phyloP scores from a whole-genome alignment of 2,113 vertebrate genomes.

The Haemorhous mexicanus region DNA sequence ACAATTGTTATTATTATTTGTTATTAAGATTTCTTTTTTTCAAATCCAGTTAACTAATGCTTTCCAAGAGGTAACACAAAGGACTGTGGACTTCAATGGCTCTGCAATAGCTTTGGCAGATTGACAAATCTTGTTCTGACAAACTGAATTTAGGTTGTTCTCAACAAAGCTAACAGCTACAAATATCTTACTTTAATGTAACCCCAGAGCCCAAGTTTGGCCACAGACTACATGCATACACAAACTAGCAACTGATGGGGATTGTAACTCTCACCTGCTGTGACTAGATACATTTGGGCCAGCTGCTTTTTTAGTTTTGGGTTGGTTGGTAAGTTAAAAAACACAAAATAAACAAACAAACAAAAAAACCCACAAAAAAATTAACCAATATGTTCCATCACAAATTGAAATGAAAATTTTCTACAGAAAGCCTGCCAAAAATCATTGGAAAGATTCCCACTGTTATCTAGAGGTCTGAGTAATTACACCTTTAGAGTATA shows the following conservation, averaged over 20 bases:
- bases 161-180: not conserved
- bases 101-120: not conserved
- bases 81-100: rapidly evolving
- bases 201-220: not conserved
- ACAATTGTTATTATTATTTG: not conserved
- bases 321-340: not conserved
- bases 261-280: not conserved
- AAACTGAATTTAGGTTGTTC: not conserved
- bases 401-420: not conserved
- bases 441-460: not conserved
- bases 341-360: not conserved
- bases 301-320: not conserved
- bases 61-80: not conserved
- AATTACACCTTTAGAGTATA: not conserved
- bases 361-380: not conserved
- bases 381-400: not conserved
- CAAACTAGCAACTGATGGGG: not conserved
- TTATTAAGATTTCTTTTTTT: not conserved
- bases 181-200: not conserved
- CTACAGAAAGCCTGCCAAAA: not conserved
- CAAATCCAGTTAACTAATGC: not conserved
- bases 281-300: not conserved
- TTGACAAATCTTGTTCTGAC: not conserved
- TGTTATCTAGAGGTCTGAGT: not conserved
- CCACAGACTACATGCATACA: not conserved